phyloP scores from a whole-genome alignment of 2,888 invertebrate species.

The Mayetiola destructor region DNA sequence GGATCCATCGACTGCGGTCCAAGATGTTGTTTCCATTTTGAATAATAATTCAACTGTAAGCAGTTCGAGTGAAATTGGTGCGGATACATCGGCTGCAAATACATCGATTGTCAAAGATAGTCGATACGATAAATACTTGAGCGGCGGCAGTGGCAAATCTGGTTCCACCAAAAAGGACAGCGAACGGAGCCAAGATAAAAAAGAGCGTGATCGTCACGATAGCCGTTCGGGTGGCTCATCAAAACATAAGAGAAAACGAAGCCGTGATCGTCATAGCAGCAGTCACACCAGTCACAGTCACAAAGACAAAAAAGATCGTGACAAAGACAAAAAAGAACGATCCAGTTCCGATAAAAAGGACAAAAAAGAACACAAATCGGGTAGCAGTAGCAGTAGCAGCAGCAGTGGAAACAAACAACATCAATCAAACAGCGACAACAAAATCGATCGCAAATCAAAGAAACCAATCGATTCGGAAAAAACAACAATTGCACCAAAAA shows the following conservation, averaged over 20 bases:
- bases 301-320: background rate
- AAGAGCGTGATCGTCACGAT: constrained; percentile 16
- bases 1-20: constrained; percentile 45
- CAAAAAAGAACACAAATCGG: constrained; percentile 19
- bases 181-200: constrained; percentile 1
- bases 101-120: background rate
- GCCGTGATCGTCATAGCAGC: constrained; percentile 20
- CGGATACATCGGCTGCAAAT: constrained; percentile 3
- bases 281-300: constrained; percentile 19
- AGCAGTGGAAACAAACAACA: constrained; percentile 19
- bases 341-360: constrained; percentile 21
- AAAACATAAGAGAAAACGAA: constrained; percentile 19
- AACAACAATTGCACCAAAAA: constrained; percentile 18
- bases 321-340: constrained; percentile 27
- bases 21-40: constrained; percentile 48
- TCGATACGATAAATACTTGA: constrained; percentile 7
- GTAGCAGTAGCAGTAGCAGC: constrained; percentile 13
- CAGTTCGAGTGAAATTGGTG: constrained; percentile 23
- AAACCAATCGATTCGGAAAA: constrained; percentile 24
- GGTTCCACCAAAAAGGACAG: background rate
- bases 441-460: constrained; percentile 21
- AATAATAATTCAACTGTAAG: constrained; percentile 37
- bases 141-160: constrained; percentile 8
- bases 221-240: constrained; percentile 10
- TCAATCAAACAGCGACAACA: constrained; percentile 19